Base-by-base conservation (phyloP, 2,797 vertebrate genomes). In the Helarctos malayanus region DNA sequence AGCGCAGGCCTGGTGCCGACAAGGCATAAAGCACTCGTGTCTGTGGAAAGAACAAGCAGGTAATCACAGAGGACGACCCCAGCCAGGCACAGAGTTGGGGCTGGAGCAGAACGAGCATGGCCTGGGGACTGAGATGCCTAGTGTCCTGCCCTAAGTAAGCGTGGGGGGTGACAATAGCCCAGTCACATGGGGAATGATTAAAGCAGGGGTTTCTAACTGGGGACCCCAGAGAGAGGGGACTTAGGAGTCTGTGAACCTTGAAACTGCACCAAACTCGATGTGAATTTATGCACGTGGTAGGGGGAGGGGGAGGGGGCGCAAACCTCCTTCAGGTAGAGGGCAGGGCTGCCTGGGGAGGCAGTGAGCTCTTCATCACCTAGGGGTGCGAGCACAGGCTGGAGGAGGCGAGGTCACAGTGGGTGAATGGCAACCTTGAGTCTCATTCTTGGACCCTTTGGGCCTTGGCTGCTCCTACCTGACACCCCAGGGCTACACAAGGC, bases 261-360 rank as follows among this genome's bases (percentile, higher is more conserved):
- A 78, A 63, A 59, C 52, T 27, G 8, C 56, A 83, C 9, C 38
- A 63, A 54, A n/a, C 27, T 65, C 4, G 4, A 57, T 10, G 0
- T 23, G 35, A 89, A 32, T 38, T 19, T 13, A 21, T 0, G 7
- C n/a, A 8, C 1, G 0, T 7, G 2, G 75, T 23, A 1, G 3
- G 27, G 14, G 25, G 49, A 1, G 3, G 27, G 14, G 25, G 49
- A 4, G 7, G 56, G 19, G 32, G 3, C 5, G 16, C 3, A 49
- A 75, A 16, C 7, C 21, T 7, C 3, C 65, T 52, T 92, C 41
- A 41, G 63, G 45, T 23, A 32, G 1, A 56, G 41, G 7, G 8
- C 5, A 5, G 19, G 38, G 32, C 19, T 25, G 2, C 35, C 47
- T 38, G 7, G 16, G 12, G 8, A n/a, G 27, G 38, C 23, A 6